A percentile compares a stretch with the other conserved stretches of the same genome.
phyloP scores from a whole-genome alignment of 2,888 invertebrate genomes.

The Tenthredo notha region DNA sequence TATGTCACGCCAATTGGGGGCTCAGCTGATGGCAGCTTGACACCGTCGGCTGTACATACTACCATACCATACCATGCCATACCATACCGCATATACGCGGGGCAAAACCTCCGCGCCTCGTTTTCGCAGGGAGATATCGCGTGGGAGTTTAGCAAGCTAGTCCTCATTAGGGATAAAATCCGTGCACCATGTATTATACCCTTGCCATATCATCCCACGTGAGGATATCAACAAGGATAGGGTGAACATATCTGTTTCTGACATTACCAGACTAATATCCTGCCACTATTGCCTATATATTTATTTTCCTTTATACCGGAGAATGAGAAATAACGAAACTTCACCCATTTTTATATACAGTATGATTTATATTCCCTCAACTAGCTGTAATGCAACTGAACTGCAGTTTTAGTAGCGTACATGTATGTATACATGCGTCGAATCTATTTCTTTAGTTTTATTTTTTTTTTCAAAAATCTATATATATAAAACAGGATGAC shows the following conservation, averaged over 20 bases:
- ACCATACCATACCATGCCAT: neutral
- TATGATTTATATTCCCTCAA: neutral
- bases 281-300: no score
- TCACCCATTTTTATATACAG: neutral
- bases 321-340: neutral
- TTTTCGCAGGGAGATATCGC: slow-evolving; percentile 14
- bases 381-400: neutral
- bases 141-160: neutral
- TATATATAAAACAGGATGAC: slow-evolving; percentile 5
- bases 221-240: neutral
- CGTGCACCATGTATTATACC: neutral
- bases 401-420: neutral
- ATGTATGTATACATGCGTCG: neutral
- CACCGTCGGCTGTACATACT: neutral
- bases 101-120: slow-evolving; percentile 2
- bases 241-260: neutral
- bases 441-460: neutral
- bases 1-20: slow-evolving; percentile 19
- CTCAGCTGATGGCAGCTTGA: slow-evolving; percentile 2
- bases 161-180: slow-evolving; percentile 17
- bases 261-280: neutral
- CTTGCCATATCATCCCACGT: neutral
- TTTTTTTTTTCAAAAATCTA: neutral
- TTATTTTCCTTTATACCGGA: neutral
- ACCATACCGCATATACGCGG: neutral